A percentile compares a stretch with the other conserved stretches of the same genome.
Evolutionary conservation across 2,113 vertebrate genomes (phyloP).

Genomic region (Lophura nycthemera): DNA sequence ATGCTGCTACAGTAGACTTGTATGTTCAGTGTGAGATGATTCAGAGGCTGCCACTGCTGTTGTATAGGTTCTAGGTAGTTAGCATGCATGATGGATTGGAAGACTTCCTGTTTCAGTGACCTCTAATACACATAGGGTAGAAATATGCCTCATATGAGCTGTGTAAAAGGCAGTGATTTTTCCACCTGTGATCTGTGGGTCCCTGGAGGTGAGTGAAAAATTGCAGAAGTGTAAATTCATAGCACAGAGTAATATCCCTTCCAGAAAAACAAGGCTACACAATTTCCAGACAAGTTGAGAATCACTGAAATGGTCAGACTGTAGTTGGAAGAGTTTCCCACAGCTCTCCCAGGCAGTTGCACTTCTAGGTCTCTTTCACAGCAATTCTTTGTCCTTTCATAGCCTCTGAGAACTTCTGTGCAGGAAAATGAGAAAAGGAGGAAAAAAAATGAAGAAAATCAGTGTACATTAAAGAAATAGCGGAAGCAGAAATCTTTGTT

Average conservation of each 20-base stretch:
- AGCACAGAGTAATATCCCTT: neutral
- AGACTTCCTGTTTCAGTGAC: neutral
- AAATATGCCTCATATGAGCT: neutral
- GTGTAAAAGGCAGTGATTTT: neutral
- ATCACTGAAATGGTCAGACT: neutral
- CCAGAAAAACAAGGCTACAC: neutral
- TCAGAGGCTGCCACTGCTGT: neutral
- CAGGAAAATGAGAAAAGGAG: neutral
- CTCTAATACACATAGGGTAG: neutral
- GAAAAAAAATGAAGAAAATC: neutral
- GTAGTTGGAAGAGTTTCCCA: neutral
- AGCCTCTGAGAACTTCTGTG: neutral
- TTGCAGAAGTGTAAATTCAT: neutral
- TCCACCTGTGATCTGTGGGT: neutral
- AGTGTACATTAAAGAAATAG: neutral
- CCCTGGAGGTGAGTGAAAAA: neutral
- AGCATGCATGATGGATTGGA: neutral
- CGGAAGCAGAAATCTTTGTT: neutral
- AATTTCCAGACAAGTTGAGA: neutral
- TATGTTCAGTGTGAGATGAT: neutral
- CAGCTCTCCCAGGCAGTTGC: neutral
- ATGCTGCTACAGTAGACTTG: rapidly evolving
- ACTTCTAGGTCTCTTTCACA: neutral
- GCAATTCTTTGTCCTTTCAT: neutral
- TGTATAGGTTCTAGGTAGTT: neutral